Base-by-base conservation (phyloP, 2,113 vertebrate genomes). In the Podarcis raffonei region DNA sequence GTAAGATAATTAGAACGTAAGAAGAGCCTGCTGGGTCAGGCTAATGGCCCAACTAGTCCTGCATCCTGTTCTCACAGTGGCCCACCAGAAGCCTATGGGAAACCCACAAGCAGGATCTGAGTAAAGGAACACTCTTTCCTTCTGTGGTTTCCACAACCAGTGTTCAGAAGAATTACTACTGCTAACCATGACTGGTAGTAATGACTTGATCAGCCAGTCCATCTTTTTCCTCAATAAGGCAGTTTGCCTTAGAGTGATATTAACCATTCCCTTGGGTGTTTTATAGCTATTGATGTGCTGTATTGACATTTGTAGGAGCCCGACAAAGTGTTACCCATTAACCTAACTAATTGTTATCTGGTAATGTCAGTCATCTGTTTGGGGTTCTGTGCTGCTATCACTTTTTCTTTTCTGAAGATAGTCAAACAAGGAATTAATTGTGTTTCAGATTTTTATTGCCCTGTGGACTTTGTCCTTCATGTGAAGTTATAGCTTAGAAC, bases 311-410 rank as follows among this genome's bases (percentile, higher is more conserved):
- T 74, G 48, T 39, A 87, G 48, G n/a, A 15, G 22, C 72, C 86
- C 72, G 86, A 59, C 32, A n/a, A 79, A 86, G 37, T 65, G 42
- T 71, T 87, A 80, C 39, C 48, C 65, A 80, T 71, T 80, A 71
- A 80, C 76, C 37, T 57, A 23, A 37, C 15, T 87, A 81, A 81
- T 80, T 71, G 18, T 71, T 32, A 30, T 35, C 12, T 68, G 66
- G 80, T 80, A 87, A 80, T n/a, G 22, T 20, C 4, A 80, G 25
- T 59, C 4, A 35, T 30, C 48, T 30, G 35, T 30, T 72, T 74
- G 74, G 32, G 27, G 62, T 39, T 79, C 27, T 62, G 25, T 62
- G 20, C 42, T 80, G 20, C 23, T 62, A 6, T 72, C 32, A 39
- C 20, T 53, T 87, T 59, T 87, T 22, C 53, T 69, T 53, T 81